Evolutionary conservation across 2,113 vertebrate species (phyloP).

Genomic region (Ptyas mucosa): DNA sequence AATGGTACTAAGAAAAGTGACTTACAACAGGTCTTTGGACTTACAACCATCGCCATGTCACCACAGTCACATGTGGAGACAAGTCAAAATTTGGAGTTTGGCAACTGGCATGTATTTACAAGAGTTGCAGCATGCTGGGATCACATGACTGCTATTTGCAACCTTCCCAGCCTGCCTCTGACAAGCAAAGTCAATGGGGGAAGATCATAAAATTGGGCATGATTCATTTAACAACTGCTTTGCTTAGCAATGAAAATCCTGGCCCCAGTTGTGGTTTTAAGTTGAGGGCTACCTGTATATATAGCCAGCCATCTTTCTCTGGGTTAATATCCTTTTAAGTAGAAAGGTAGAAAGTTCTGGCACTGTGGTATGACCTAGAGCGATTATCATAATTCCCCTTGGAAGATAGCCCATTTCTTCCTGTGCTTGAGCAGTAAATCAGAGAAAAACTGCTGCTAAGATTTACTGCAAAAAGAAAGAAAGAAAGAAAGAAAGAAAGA

Average conservation of each 20-base stretch:
- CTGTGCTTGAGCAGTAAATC: background rate
- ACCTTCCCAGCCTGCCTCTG: background rate
- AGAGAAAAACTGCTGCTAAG: background rate
- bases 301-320: background rate
- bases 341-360: background rate
- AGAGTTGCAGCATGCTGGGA: background rate
- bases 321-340: background rate
- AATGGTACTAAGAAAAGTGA: background rate
- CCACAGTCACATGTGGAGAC: background rate
- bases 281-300: background rate
- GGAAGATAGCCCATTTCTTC: background rate
- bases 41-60: background rate
- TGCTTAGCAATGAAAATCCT: background rate
- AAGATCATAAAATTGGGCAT: background rate
- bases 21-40: background rate
- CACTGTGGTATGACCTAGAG: background rate
- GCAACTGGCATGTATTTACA: background rate
- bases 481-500: background rate
- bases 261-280: background rate
- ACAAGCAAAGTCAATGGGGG: background rate
- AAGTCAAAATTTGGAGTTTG: background rate
- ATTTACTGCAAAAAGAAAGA: background rate
- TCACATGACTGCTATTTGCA: background rate
- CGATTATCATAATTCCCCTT: background rate
- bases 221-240: background rate